Evolutionary conservation across 2,888 invertebrate species (phyloP), one percentile per base, ranked within the genome.

Genomic region (Pristionchus arcanus): DNA sequence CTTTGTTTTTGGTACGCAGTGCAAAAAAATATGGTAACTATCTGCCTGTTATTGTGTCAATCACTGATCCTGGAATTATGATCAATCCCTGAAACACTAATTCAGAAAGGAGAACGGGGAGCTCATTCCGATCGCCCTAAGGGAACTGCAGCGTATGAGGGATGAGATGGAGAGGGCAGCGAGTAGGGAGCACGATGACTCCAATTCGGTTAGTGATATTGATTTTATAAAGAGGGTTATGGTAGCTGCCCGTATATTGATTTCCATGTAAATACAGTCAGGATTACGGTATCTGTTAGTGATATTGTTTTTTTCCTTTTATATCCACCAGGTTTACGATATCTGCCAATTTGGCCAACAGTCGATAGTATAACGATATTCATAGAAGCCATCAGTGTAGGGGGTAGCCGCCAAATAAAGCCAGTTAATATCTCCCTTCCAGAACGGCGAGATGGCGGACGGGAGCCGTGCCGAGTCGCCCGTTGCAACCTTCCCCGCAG

Each of bases 101-200:
- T 49, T 49, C 55, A 89, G 89, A 37, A 77, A 68, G 34, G 89
- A 93, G 34, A 94, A 94, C 88, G 90, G 90, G 0, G 28, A 37
- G 7, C 89, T 94, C 25, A 93, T 98, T 89, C 98, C 98, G 25
- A 96, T 98, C 85, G 97, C 98, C 97, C 96, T 98, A 89, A 97
- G 97, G 95, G 96, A 98, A 93, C 96, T 99, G 91, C 97, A 97
- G 94, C 96, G 97, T 90, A 95, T 98, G 63, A 97, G 97, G 94
- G 96, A 92, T 66, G 87, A 90, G 55, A 74, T 87, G 84, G 87
- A 74, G 15, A 31, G 49, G 21, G 86, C 34, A 37, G 15, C 84
- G 16, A 66, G 42, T 49, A 49, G 42, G 42, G 42, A 86, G 66
- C 37, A 55, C 4, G 86, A 86, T 0, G 63, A 86, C 19, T 86